phyloP scores from a whole-genome alignment of 1,140 invertebrate genomes.

The Drosophila parvula region DNA sequence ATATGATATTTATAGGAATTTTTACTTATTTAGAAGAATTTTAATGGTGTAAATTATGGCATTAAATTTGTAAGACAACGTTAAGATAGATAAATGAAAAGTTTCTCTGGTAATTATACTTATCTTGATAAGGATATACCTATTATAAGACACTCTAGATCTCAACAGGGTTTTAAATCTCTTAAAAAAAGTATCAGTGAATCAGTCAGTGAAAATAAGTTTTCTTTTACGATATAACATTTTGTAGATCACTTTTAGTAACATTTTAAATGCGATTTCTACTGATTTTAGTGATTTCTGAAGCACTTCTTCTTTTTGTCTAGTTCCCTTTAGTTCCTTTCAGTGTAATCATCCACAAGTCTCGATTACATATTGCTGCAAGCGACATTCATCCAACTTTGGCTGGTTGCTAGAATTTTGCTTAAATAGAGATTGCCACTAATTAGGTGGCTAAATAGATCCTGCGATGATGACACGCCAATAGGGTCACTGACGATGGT shows the following conservation, averaged over 20 bases:
- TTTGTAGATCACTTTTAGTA: too few relatives aligned
- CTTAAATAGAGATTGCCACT: conserved; percentile 50
- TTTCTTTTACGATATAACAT: neutral
- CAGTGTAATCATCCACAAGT: conserved; percentile 23
- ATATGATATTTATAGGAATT: too few relatives aligned
- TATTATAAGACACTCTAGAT: too few relatives aligned
- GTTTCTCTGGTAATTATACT: neutral
- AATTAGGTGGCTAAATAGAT: conserved; percentile 59
- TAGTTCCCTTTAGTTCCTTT: neutral
- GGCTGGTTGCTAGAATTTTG: neutral
- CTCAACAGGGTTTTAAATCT: too few relatives aligned
- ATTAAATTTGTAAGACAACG: too few relatives aligned
- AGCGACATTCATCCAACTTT: conserved; percentile 23
- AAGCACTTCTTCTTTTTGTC: neutral
- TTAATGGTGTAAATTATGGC: too few relatives aligned
- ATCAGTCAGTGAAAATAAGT: too few relatives aligned
- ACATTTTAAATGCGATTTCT: too few relatives aligned
- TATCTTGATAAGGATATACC: neutral
- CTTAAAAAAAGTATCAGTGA: too few relatives aligned
- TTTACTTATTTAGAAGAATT: too few relatives aligned
- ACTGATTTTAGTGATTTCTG: too few relatives aligned
- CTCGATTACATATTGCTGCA: conserved; percentile 2
- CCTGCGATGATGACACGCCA: conserved; percentile 42
- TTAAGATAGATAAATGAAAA: neutral
- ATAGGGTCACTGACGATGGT: conserved; percentile 23